Conservation (phyloP, 2,113 vertebrate genomes). For the Stegastes partitus region DNA sequence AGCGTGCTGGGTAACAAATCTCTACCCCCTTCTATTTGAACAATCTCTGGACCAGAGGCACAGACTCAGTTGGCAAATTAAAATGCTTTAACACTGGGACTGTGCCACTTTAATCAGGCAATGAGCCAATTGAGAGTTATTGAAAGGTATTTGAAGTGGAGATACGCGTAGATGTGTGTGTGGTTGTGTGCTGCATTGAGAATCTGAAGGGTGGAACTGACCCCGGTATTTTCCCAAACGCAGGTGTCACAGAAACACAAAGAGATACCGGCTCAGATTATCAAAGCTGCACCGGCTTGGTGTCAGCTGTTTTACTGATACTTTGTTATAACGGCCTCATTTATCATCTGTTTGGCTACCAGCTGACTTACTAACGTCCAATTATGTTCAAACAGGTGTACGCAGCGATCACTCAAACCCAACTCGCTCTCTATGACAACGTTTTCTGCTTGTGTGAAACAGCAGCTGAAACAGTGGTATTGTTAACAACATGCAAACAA, state of each 20-base stretch:
- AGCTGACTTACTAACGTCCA: not conserved
- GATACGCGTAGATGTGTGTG: not conserved
- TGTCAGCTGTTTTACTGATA: not conserved
- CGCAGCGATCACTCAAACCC: no score
- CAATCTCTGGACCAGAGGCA: not conserved
- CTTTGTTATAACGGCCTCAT: not conserved
- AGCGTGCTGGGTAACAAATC: not conserved
- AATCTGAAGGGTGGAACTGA: not conserved
- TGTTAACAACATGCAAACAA: no score
- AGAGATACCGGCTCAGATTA: not conserved
- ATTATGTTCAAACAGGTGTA: not conserved
- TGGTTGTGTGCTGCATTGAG: not conserved
- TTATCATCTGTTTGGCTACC: not conserved
- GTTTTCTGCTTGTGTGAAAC: not conserved
- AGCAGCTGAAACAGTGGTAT: no score
- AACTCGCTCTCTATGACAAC: not conserved
- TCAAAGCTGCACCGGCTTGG: not conserved
- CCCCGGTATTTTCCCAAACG: not conserved
- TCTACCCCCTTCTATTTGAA: not conserved
- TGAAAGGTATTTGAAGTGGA: not conserved
- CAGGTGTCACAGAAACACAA: not conserved
- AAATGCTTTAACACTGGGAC: not conserved
- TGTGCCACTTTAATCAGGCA: constrained; percentile 19
- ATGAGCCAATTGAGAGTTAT: not conserved
- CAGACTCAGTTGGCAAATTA: not conserved